Conservation (phyloP, 2,113 vertebrate genomes). For the Brachypodius melanocephalos region DNA sequence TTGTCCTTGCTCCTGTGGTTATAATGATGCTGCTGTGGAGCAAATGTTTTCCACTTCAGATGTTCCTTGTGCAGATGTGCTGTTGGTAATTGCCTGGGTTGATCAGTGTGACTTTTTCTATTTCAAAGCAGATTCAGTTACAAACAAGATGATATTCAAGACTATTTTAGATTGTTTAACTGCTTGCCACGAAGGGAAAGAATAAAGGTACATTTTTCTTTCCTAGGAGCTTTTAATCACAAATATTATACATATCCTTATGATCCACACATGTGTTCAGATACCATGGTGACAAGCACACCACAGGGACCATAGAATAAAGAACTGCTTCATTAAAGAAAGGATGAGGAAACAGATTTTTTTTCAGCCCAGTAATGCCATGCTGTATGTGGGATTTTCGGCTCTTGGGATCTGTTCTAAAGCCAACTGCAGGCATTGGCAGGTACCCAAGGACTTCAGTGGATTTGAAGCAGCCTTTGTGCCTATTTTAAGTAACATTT, state of each 20-base stretch:
- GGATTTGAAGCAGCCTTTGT: constrained; percentile 47
- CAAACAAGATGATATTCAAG: constrained; percentile 41
- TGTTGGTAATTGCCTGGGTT: constrained; percentile 38
- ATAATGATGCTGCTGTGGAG: constrained; percentile 49
- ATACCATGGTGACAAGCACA: constrained; percentile 55
- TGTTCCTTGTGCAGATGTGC: constrained; percentile 43
- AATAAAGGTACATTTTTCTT: constrained; percentile 45
- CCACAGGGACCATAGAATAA: constrained; percentile 37
- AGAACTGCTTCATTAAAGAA: constrained; percentile 34
- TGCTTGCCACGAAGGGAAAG: not conserved
- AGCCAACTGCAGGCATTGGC: constrained; percentile 30
- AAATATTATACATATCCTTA: constrained; percentile 18
- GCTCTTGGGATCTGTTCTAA: constrained; percentile 39
- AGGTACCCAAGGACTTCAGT: constrained; percentile 45
- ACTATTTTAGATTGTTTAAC: constrained; percentile 31
- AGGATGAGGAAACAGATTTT: constrained; percentile 3
- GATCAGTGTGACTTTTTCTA: constrained; percentile 14
- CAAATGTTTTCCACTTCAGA: constrained; percentile 47
- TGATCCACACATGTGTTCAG: constrained; percentile 12
- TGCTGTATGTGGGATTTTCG: constrained; percentile 24
- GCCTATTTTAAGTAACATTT: constrained; percentile 54
- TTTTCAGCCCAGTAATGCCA: not conserved
- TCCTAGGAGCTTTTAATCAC: constrained; percentile 44
- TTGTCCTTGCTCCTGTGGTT: not conserved
- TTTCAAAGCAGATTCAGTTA: constrained; percentile 3